Base-by-base conservation (phyloP, 1,140 invertebrate genomes). In the Dendrolimus punctatus region DNA sequence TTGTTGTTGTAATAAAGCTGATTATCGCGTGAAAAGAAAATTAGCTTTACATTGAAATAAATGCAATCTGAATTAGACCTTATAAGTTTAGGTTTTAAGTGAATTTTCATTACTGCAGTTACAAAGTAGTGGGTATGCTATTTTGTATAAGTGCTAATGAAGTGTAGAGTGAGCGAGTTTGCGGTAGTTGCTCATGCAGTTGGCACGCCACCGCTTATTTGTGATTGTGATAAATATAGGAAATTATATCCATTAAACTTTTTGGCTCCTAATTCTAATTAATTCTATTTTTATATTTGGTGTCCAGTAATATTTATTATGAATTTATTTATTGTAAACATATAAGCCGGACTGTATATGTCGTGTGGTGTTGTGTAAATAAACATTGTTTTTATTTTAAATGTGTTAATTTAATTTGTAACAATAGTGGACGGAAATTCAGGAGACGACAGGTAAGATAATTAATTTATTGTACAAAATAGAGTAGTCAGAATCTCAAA, bases 81-180 rank as follows among this genome's bases (percentile, higher is more conserved):
- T 71, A 66, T 49, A 46, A 6, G 42, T 8, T 49, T 10, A 39
- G 4, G 9, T 49, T 67, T 74, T 39, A 65, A 56, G 43, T 51
- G 57, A 59, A 60, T 68, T 49, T 75, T 46, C 56, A 48, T 47
- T 65, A 64, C 8, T 55, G 5, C 0, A 38, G 2, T 7, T 2
- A 39, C 50, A 55, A 65, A 43, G 51, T 66, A 67, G 64, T 76
- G 75, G 73, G 64, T 79, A 71, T 76, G 72, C 76, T 73, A 73
- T 82, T 75, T 76, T 78, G 78, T 84, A 60, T 71, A 76, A 66
- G 73, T 76, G 76, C 73, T 84, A 83, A 83, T 83, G 74, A 80
- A 76, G 74, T 69, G 68, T 76, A 77, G 76, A 76, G 71, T 64
- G 76, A 68, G 66, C 68, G 82, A 85, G 82, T 85, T 82, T 79